Percentiles rank a stretch among this genome's conserved stretches.
These are phyloP conservation scores for Drosophila yakuba DNA, from an alignment of 1,140 invertebrate species.

Conservation along the genomic window DNA sequence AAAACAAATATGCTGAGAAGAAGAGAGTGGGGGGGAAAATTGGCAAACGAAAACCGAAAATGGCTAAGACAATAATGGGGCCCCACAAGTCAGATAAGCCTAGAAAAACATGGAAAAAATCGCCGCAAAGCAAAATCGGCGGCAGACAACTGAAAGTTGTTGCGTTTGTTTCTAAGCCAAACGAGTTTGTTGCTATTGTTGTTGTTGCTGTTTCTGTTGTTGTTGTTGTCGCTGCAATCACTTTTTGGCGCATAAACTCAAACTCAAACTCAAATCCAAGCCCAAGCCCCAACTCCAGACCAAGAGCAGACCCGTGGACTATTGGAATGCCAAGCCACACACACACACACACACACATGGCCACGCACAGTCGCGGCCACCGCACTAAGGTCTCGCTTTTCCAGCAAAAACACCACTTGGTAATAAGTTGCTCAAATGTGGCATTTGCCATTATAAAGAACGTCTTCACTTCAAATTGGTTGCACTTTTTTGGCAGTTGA, in stretches of 20 bases:
- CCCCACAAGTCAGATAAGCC: slow-evolving; percentile 58
- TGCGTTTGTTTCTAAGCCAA: slow-evolving; percentile 72
- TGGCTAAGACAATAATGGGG: slow-evolving; percentile 40
- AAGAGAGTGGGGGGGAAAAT: slow-evolving; percentile 4
- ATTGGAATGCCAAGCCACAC: slow-evolving; percentile 57
- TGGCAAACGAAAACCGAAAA: slow-evolving; percentile 15
- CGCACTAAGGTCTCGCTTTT: background rate
- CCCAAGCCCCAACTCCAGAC: slow-evolving; percentile 41
- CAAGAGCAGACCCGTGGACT: slow-evolving; percentile 50
- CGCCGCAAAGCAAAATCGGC: slow-evolving; percentile 43
- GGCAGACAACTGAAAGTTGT: slow-evolving; percentile 74
- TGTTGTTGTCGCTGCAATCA: no score
- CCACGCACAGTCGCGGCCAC: background rate
- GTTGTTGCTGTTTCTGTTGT: no score
- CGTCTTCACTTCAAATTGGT: no score
- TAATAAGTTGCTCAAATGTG: no score
- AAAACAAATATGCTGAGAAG: background rate
- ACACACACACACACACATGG: slow-evolving; percentile 35
- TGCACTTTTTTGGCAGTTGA: no score
- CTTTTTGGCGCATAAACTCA: no score
- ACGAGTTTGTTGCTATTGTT: slow-evolving; percentile 63
- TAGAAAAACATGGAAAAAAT: slow-evolving; percentile 28
- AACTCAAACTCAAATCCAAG: background rate
- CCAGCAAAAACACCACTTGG: background rate
- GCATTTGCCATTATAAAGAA: no score